phyloP scores from a whole-genome alignment of 2,888 invertebrate species.

The Drosophila silvestris region DNA sequence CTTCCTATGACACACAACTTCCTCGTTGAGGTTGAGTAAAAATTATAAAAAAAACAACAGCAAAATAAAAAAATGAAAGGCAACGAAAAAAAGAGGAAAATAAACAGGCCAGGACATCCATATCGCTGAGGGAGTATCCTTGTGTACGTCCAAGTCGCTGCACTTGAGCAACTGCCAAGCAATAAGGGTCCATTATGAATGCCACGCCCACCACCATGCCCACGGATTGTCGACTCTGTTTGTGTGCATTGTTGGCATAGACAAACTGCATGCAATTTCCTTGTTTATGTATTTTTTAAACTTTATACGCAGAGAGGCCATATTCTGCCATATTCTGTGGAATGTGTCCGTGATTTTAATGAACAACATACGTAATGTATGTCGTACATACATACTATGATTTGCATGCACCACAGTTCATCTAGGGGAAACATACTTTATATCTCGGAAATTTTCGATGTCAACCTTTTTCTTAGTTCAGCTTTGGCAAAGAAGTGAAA shows the following conservation, averaged over 20 bases:
- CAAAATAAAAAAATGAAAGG: constrained; percentile 6
- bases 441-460: not conserved
- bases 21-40: constrained; percentile 50
- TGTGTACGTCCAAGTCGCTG: constrained; percentile 34
- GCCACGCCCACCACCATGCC: constrained; percentile 32
- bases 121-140: constrained; percentile 12
- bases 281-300: constrained; percentile 9
- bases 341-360: constrained; percentile 4
- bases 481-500: not conserved
- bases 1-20: constrained; percentile 78
- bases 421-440: not conserved
- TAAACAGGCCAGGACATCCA: constrained; percentile 9
- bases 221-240: constrained; percentile 19
- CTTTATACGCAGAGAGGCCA: not conserved
- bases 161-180: constrained; percentile 53
- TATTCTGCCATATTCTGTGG: no score
- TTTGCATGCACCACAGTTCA: not conserved
- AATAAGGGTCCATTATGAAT: constrained; percentile 30
- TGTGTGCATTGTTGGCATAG: constrained; percentile 16
- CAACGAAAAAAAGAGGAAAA: not conserved
- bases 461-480: not conserved
- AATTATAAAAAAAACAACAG: constrained; percentile 23
- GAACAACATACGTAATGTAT: not conserved
- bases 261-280: constrained; percentile 21
- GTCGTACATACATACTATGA: not conserved